These are phyloP conservation scores for Ernsta delagoae DNA, from an alignment of 2,888 invertebrate genomes.

Conservation along the genomic window DNA sequence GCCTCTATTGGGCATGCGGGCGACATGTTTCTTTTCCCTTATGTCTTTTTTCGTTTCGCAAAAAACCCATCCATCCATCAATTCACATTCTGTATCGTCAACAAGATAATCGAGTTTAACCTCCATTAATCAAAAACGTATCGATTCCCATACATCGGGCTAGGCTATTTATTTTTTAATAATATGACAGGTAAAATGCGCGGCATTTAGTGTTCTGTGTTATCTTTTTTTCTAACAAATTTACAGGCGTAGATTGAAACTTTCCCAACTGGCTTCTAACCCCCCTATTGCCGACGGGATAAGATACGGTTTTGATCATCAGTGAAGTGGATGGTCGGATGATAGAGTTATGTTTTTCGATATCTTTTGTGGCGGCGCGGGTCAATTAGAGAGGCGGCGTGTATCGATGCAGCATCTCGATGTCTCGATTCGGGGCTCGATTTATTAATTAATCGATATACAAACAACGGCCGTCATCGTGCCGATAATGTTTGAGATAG, in stretches of 20 bases:
- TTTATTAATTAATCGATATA: constrained; percentile 85
- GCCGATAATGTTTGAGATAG: constrained; percentile 68
- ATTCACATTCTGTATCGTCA: constrained; percentile 60
- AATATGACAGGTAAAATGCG: constrained; percentile 82
- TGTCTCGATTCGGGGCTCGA: constrained; percentile 75
- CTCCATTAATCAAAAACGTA: constrained; percentile 79
- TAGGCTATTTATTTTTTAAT: constrained; percentile 76
- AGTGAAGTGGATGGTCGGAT: constrained; percentile 11
- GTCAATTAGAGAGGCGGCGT: constrained; percentile 82
- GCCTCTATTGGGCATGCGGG: constrained; percentile 61
- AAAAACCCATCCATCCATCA: constrained; percentile 53
- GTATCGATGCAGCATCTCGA: constrained; percentile 75
- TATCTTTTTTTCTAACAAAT: constrained; percentile 55
- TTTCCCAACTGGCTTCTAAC: neutral
- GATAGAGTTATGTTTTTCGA: constrained; percentile 51
- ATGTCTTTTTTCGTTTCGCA: constrained; percentile 50
- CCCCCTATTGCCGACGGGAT: constrained; percentile 13
- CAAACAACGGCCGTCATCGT: constrained; percentile 82
- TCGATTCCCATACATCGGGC: constrained; percentile 74
- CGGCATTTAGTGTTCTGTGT: constrained; percentile 78
- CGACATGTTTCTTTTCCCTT: constrained; percentile 50
- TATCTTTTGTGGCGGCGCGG: constrained; percentile 78
- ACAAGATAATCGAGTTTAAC: constrained; percentile 74
- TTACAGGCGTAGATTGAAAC: constrained; percentile 23
- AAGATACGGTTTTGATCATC: constrained; percentile 45